Conservation (phyloP, 2,113 vertebrate genomes). For the Acrocephalus arundinaceus region DNA sequence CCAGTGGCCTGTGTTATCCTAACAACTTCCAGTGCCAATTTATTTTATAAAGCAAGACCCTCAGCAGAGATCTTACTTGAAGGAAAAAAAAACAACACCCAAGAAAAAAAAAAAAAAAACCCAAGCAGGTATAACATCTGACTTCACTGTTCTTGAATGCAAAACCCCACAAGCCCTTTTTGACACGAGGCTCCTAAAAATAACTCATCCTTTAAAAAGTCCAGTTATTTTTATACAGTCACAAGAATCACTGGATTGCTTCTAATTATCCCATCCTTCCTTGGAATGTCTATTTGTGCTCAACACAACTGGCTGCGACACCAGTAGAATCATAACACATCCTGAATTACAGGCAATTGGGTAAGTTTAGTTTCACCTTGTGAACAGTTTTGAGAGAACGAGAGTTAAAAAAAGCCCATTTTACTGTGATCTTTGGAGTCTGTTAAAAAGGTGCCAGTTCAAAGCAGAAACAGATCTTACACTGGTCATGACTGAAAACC, state of each 20-base stretch:
- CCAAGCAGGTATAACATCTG: not conserved
- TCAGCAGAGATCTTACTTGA: not conserved
- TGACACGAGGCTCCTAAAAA: constrained; percentile 14
- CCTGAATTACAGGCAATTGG: constrained; percentile 24
- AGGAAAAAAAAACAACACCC: not conserved
- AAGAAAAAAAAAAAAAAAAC: not conserved
- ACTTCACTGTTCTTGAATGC: not conserved
- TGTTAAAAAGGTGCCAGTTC: not conserved
- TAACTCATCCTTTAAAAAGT: not conserved
- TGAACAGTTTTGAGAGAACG: not conserved
- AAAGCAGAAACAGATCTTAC: not conserved
- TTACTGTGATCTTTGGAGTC: not conserved
- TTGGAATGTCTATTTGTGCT: constrained; percentile 44
- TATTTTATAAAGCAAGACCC: not conserved
- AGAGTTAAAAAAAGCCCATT: not conserved
- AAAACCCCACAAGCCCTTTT: not conserved
- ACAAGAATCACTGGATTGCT: constrained; percentile 54
- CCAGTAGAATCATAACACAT: not conserved
- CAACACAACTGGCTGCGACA: constrained; percentile 14
- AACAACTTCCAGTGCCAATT: not conserved
- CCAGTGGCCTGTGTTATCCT: not conserved
- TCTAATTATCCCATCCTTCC: constrained; percentile 57
- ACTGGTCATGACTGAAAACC: not conserved
- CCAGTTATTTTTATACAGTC: constrained; percentile 46
- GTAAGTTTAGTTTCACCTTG: not conserved